Evolutionary conservation across 2,797 vertebrate species (phyloP), one percentile per base, ranked within the genome.

Genomic region (Myotis vivesi): DNA sequence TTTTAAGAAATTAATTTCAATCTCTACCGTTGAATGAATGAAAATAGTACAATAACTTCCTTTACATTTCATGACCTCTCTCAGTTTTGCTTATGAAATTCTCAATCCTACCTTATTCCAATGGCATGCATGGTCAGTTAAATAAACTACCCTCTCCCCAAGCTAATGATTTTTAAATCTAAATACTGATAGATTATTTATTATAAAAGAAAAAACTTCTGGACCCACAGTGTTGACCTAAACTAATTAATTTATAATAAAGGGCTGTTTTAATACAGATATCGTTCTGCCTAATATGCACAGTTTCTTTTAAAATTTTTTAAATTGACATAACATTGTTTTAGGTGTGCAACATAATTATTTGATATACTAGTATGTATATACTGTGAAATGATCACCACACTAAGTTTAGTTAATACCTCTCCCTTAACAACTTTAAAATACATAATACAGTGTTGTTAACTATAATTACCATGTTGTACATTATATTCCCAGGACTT

Each of bases 1-100:
- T 89, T 93, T 97, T 94, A 87, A 88, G 44, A 94, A 68, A 90
- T 88, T 90, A 92, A 80, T 62, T 92, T 91, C 44, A 36, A 22
- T 64, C 53, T 59, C 75, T 82, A 71, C 23, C 10, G 25, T 9
- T 5, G 11, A 22, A 51, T 62, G 11, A 59, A 53, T 33, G 95
- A 80, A 95, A 87, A 89, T 28, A 20, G 69, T 53, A 66, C 79
- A 59, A 33, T 8, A 2, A 81, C 87, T 66, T 64, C 23, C 44
- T 87, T 91, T 77, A 9, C 2, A 41, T 81, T 64, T 86, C 68
- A 87, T 77, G 51, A 85, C 28, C n/a, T 80, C 38, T 41, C 22
- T 28, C 28, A 51, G 44, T 91, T 79, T 86, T 89, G 53, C 25
- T 89, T 76, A 22, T 76, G 53, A 80, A 57, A 36, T 59, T 46